Base-by-base conservation (phyloP, 2,888 invertebrate genomes). In the Coelopa pilipes region DNA sequence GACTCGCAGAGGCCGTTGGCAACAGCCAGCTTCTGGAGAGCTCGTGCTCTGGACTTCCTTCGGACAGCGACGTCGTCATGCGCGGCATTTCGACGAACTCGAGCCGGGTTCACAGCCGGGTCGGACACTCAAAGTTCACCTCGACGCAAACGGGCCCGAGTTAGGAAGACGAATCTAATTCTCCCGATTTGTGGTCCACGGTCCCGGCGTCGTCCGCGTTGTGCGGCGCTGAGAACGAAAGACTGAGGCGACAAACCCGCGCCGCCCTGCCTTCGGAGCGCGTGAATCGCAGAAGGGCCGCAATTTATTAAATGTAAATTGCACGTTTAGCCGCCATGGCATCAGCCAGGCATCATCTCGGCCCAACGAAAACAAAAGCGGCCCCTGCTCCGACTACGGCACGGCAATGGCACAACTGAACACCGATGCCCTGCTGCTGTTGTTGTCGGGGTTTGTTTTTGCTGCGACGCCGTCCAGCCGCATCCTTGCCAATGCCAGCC, bases 401-500 rank as follows among this genome's bases (percentile, higher is more conserved):
- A 69, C 45, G 57, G 68, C 65, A 46, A 65, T 17, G 63, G 63
- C 63, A 49, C n/a, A n/a, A n/a, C n/a, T n/a, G n/a, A n/a, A 50
- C 34, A 47, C 19, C 15, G 13, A 47, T 46, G 53, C 34, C 50
- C 24, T 50, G 19, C n/a, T 62, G 19, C 13, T 57, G 9, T 19
- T 69, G n/a, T 46, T 45, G 24, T 3, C 53, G 24, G 34, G 7
- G 34, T 34, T 66, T 69, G 57, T 24, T 34, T 13, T 57, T 34
- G 21, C 46, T 49, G 59, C 70, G 17, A n/a, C 71, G 63, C 63
- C 71, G 17, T 45, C 55, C 70, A 46, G 47, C 49, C 71, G 73
- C 75, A 75, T 76, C 79, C 79, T 80, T 80, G 80, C 75, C 63
- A 69, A 60, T 60, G 60, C 62, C 55, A 76, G 72, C 50, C 47